Conservation (phyloP, 1,140 invertebrate species). For the Aphis gossypii region DNA sequence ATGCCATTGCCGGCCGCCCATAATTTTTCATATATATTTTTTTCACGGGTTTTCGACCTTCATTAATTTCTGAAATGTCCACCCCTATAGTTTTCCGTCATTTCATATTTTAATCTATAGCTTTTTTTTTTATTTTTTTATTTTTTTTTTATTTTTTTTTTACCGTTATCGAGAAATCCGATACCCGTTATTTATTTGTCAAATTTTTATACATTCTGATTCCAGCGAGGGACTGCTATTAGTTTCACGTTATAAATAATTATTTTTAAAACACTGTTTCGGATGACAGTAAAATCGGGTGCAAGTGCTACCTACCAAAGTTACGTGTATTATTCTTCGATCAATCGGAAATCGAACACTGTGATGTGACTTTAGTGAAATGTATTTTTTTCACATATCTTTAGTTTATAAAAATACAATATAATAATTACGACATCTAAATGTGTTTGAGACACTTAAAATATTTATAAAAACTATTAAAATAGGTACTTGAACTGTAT, state of each 20-base stretch:
- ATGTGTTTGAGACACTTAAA: background rate
- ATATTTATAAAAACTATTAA: background rate
- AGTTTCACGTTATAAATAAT: background rate
- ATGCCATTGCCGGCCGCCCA: background rate
- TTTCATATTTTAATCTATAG: background rate
- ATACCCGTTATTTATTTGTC: background rate
- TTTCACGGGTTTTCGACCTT: background rate
- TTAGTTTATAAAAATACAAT: too few species aligned
- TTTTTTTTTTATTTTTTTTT: background rate
- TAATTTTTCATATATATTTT: constrained; percentile 31
- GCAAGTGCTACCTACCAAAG: background rate
- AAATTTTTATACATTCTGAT: background rate
- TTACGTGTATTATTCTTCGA: background rate
- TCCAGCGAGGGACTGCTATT: background rate
- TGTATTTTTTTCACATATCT: too few species aligned
- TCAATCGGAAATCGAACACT: background rate
- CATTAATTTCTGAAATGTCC: constrained; percentile 38
- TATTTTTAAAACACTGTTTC: background rate
- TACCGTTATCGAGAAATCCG: background rate
- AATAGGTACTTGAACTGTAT: background rate
- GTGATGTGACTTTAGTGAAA: background rate
- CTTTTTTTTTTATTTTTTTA: background rate
- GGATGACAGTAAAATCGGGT: background rate
- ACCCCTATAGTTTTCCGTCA: background rate
- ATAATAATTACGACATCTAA: background rate